Conservation (phyloP, 1,140 invertebrate species). For the Papilio polytes region DNA sequence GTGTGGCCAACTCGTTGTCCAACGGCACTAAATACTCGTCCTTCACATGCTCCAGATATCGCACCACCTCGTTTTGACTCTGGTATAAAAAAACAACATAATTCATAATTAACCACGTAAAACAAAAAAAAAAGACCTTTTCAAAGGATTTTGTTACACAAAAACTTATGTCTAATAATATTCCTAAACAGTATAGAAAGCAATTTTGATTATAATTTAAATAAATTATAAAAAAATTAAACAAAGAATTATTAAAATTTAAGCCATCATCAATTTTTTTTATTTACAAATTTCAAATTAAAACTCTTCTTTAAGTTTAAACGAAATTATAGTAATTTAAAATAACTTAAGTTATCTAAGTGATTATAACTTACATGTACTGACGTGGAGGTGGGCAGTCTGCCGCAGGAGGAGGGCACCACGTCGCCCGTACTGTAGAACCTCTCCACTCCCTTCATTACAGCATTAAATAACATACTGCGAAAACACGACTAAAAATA, state of each 20-base stretch:
- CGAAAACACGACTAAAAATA: constrained; percentile 40
- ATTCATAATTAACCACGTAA: no score
- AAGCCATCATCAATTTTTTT: no score
- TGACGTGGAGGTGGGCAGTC: constrained; percentile 67
- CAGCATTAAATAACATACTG: constrained; percentile 88
- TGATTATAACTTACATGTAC: constrained; percentile 60
- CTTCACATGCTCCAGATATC: constrained; percentile 88
- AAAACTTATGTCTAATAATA: no score
- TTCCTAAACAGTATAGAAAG: no score
- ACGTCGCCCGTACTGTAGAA: constrained; percentile 88
- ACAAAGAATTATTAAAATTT: no score
- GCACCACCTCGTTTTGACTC: constrained; percentile 85
- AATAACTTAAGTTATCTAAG: background rate
- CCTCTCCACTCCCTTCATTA: constrained; percentile 89
- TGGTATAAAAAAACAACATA: constrained; percentile 46
- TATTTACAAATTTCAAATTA: no score
- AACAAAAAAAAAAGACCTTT: no score
- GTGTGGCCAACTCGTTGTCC: constrained; percentile 87
- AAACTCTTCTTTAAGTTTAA: background rate
- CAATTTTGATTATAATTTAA: no score
- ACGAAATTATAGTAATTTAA: background rate
- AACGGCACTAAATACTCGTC: constrained; percentile 87
- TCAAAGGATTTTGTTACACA: no score
- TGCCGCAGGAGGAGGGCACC: constrained; percentile 76
- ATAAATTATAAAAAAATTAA: no score